Base-by-base conservation (phyloP, 2,113 vertebrate genomes). In the Apodemus sylvaticus region DNA sequence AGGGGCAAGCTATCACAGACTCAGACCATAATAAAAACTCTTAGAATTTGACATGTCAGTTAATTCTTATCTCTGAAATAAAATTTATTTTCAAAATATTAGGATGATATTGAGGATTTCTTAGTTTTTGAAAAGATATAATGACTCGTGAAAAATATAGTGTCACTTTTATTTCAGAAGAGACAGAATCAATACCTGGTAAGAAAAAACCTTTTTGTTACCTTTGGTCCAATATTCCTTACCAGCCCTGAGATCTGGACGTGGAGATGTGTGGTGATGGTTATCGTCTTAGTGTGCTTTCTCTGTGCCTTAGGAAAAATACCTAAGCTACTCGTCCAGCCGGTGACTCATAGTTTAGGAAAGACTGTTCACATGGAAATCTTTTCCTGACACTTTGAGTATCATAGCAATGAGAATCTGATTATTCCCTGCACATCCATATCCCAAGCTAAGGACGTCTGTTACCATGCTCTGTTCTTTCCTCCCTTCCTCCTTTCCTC, bases 21-120 rank as follows among this genome's bases (percentile, higher is more conserved):
- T 96, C 90, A 96, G 45, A 85, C 71, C 92, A 45, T 60, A 94
- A 96, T 93, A 94, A 82, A 92, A 95, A 74, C 70, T 86, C 36
- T 53, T 70, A 77, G 12, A 51, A 17, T 93, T 91, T 83, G 70
- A 79, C 62, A 96, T 92, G 55, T 90, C 55, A 77, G 20, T 82
- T 82, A 62, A 66, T 76, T 89, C 68, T 93, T 94, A 89, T 70
- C 24, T 83, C 83, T 92, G 73, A 95, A 95, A 87, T 94, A 92
- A 92, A 55, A 89, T 89, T 93, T 19, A 36, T 51, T 90, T 93
- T 51, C 7, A 39, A 95, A 95, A 70, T 42, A 83, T 36, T 58
- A 87, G 26, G n/a, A 87, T 82, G 83, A 64, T 86, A 34, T 64
- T 7, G 78, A 94, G 60, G 34, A 62, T 79, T 92, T 58, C 62